Conservation (phyloP, 2,113 vertebrate genomes). For the Donacobius atricapilla region DNA sequence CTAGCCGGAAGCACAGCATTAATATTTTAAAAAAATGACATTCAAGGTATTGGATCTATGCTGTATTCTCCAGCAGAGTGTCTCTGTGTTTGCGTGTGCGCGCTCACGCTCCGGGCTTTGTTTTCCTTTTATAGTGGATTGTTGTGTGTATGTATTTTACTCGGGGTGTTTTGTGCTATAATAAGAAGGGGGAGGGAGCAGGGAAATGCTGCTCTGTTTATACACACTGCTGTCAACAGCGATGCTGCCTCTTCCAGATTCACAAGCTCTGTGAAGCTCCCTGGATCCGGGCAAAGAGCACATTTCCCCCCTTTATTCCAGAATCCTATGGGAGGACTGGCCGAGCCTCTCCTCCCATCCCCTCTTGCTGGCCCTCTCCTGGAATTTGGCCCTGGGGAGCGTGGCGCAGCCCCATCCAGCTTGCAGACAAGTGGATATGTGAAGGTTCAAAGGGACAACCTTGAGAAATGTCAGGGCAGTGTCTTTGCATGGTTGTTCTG, state of each 20-base stretch:
- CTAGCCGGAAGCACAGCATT: background rate
- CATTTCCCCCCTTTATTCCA: background rate
- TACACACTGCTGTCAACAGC: constrained; percentile 8
- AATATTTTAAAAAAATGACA: constrained; percentile 4
- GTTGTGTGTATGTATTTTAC: constrained; percentile 36
- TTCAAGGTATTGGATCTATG: background rate
- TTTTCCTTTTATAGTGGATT: constrained; percentile 33
- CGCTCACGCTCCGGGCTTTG: constrained; percentile 28
- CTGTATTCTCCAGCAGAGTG: background rate
- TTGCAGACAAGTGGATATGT: background rate
- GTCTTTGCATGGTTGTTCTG: background rate
- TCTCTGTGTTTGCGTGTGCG: background rate
- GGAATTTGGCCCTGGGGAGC: background rate
- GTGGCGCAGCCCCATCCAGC: background rate
- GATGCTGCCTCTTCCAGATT: background rate
- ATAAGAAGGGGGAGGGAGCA: constrained; percentile 19
- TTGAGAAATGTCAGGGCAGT: background rate
- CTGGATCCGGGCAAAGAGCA: background rate
- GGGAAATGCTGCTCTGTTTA: constrained; percentile 39
- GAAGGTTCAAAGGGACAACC: background rate
- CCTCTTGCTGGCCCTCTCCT: too few species aligned
- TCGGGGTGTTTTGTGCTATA: constrained; percentile 51
- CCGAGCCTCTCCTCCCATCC: background rate
- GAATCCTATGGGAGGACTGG: background rate
- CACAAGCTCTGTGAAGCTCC: background rate